Evolutionary conservation across 1,140 invertebrate genomes (phyloP).

Genomic region (Andricus grossulariae): DNA sequence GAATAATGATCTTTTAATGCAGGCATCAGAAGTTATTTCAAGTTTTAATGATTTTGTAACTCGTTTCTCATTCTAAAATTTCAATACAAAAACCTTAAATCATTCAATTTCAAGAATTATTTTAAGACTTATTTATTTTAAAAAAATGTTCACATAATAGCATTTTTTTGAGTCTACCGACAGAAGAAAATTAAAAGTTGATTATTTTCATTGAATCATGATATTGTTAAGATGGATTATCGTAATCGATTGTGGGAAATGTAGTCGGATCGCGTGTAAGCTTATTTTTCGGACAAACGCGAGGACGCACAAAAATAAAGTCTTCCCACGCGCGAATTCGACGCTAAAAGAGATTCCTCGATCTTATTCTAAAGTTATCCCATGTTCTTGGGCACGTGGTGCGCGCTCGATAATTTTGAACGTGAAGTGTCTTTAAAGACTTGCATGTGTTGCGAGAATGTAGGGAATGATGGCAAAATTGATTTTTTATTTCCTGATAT

Average conservation of each 20-base stretch:
- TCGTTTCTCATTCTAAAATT: too few species aligned
- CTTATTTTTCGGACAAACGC: conserved; percentile 56
- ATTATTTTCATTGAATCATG: not conserved
- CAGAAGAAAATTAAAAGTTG: too few species aligned
- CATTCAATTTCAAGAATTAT: too few species aligned
- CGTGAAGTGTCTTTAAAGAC: not conserved
- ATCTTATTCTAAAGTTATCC: conserved; percentile 69
- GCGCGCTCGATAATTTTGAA: conserved; percentile 47
- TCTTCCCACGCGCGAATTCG: conserved; percentile 69
- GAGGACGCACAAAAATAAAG: conserved; percentile 67
- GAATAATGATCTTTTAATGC: not conserved
- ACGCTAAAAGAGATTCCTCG: conserved; percentile 64
- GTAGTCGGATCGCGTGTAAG: conserved; percentile 37
- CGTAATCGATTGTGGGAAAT: conserved; percentile 9
- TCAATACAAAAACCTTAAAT: too few species aligned
- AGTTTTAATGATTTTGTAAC: not conserved
- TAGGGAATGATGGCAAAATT: not conserved
- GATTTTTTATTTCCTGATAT: not conserved
- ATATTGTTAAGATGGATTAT: not conserved
- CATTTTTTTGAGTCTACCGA: too few species aligned
- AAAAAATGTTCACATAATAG: too few species aligned
- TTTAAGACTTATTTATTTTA: too few species aligned
- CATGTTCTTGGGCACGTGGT: conserved; percentile 57
- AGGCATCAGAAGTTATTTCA: not conserved
- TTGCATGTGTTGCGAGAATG: not conserved